These are phyloP conservation scores for Spermophilus dauricus DNA, from an alignment of 2,113 vertebrate species.

Conservation along the genomic window DNA sequence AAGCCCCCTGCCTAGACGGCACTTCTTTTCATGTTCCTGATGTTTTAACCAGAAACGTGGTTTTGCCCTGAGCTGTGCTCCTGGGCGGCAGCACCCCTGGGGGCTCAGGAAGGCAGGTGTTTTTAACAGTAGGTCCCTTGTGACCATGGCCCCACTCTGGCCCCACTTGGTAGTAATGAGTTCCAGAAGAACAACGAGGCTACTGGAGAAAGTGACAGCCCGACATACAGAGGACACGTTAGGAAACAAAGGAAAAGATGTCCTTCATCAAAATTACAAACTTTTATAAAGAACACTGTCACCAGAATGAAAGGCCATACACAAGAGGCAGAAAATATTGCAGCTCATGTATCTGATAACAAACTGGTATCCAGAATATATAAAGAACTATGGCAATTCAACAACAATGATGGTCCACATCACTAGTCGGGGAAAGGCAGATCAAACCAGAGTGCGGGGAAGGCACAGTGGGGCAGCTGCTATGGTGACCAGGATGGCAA, in stretches of 20 bases:
- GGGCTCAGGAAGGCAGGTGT: background rate
- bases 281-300: background rate
- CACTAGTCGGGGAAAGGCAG: no score
- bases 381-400: background rate
- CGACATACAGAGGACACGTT: background rate
- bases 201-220: background rate
- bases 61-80: background rate
- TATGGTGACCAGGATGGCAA: background rate
- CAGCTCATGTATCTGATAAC: background rate
- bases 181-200: background rate
- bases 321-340: background rate
- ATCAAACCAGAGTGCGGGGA: no score
- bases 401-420: background rate
- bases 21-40: conserved; percentile 39
- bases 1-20: background rate
- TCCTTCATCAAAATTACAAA: background rate
- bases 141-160: background rate
- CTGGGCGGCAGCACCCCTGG: background rate
- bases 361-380: background rate
- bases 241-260: background rate
- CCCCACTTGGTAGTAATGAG: no score
- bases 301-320: background rate
- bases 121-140: background rate
- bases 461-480: no score
- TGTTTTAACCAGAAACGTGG: background rate